Base-by-base conservation (phyloP, 2,888 invertebrate genomes). In the Philereme vetulata region DNA sequence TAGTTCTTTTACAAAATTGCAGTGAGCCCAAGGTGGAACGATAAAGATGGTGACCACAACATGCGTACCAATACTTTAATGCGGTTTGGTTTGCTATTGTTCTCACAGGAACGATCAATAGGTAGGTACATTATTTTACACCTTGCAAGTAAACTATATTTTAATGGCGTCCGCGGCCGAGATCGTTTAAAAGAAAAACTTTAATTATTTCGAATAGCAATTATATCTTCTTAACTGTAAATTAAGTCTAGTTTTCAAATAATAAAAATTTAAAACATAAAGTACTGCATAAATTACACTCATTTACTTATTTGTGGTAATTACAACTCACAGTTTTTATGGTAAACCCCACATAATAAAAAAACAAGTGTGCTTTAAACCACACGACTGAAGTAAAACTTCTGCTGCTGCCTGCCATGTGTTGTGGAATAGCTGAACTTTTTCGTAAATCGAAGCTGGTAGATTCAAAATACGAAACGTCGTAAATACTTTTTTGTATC, bases 11-110 rank as follows among this genome's bases (percentile, higher is more conserved):
- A 47, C 32, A 56, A 44, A 34, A 21, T 53, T 53, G 44, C 58
- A 49, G 5, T 1, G 42, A 48, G 11, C 11, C 10, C 21, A 50
- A 53, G 45, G 44, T 53, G 33, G 45, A 49, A 38, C 49, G 44
- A 55, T 62, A 55, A 58, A 62, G 45, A 21, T 9, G 50, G 44
- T 38, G 48, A 79, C 80, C 82, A 68, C 81, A 80, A 71, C 65
- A 70, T 73, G 72, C 73, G 9, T 40, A 38, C 44, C 44, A 78
- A 79, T 78, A 76, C 70, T 75, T 72, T 71, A 67, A 68, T 81
- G 83, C 68, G 84, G 83, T 82, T 80, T 62, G 60, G 59, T 65
- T 65, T 63, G 63, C 75, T 74, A 78, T 82, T 80, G 81, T 82
- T 80, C 75, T 65, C 67, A 50, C 57, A 68, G 43, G 42, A 38